phyloP scores from a whole-genome alignment of 2,113 vertebrate species.

The Platichthys stellatus region DNA sequence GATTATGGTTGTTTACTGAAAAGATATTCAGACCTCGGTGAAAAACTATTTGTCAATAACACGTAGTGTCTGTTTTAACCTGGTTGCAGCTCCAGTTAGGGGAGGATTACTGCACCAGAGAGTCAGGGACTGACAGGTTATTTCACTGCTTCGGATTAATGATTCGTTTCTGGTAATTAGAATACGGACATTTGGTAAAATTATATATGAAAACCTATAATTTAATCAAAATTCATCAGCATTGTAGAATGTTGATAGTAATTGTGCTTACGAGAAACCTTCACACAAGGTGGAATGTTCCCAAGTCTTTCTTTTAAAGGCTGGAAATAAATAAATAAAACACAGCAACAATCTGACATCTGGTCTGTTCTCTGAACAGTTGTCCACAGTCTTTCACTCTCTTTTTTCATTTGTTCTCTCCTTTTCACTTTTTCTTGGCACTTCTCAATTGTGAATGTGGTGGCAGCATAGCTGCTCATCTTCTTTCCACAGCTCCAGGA shows the following conservation, averaged over 20 bases:
- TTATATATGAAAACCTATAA: too few relatives aligned
- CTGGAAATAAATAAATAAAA: slow-evolving; percentile 14
- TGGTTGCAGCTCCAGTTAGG: slow-evolving; percentile 56
- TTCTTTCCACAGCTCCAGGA: slow-evolving; percentile 77
- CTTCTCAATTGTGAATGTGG: slow-evolving; percentile 72
- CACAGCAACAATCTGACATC: slow-evolving; percentile 76
- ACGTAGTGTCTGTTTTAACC: slow-evolving; percentile 53
- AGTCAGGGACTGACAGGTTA: slow-evolving; percentile 33
- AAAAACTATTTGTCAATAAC: slow-evolving; percentile 56
- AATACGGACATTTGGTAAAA: neutral
- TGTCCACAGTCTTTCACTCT: slow-evolving; percentile 81
- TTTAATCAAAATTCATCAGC: neutral
- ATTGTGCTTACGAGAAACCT: slow-evolving; percentile 23
- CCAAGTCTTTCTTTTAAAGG: neutral
- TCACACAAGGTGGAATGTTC: slow-evolving; percentile 46
- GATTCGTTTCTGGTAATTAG: too few relatives aligned
- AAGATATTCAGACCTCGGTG: slow-evolving; percentile 46
- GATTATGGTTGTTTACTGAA: slow-evolving; percentile 46
- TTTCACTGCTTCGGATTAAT: slow-evolving; percentile 8
- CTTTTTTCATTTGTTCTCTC: slow-evolving; percentile 78
- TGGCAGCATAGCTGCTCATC: slow-evolving; percentile 78
- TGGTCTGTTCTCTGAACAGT: slow-evolving; percentile 80
- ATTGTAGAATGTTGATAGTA: slow-evolving; percentile 14
- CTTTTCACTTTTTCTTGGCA: slow-evolving; percentile 81
- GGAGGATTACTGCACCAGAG: slow-evolving; percentile 39